A percentile compares a stretch with the other conserved stretches of the same genome.
Evolutionary conservation across 2,113 vertebrate species (phyloP).

Genomic region (Ammospiza caudacuta): DNA sequence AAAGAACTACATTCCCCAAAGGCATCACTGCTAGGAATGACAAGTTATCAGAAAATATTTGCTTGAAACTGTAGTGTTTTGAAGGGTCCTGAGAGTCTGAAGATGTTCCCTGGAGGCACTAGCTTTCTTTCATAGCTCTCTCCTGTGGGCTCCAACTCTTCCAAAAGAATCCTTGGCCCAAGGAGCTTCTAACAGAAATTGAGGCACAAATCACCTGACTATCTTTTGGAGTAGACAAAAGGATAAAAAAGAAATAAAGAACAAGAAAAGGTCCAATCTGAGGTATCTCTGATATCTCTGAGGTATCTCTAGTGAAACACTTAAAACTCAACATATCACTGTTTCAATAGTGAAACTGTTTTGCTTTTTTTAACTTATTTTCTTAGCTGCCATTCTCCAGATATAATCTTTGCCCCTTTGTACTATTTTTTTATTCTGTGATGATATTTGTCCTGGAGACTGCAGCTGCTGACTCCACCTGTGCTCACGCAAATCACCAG

Average conservation of each 20-base stretch:
- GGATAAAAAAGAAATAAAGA: no score
- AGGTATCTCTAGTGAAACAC: neutral
- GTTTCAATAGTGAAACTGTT: neutral
- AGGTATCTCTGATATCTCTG: neutral
- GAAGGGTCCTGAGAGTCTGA: neutral
- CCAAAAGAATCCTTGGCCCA: neutral
- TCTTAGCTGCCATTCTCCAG: neutral
- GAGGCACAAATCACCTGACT: neutral
- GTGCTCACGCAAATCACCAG: neutral
- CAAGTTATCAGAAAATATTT: neutral
- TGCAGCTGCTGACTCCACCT: neutral
- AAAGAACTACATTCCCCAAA: neutral
- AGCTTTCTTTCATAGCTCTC: neutral
- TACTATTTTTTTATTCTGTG: neutral
- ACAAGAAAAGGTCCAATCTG: neutral
- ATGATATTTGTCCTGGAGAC: neutral
- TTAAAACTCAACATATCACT: neutral
- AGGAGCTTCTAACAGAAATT: neutral
- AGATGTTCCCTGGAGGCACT: neutral
- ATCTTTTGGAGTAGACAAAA: neutral
- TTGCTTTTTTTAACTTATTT: neutral
- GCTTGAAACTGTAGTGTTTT: neutral
- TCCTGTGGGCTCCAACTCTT: neutral
- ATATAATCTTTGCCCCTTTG: neutral
- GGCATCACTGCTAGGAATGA: neutral